Conservation (phyloP, 2,797 vertebrate genomes). For the Myotis daubentonii region DNA sequence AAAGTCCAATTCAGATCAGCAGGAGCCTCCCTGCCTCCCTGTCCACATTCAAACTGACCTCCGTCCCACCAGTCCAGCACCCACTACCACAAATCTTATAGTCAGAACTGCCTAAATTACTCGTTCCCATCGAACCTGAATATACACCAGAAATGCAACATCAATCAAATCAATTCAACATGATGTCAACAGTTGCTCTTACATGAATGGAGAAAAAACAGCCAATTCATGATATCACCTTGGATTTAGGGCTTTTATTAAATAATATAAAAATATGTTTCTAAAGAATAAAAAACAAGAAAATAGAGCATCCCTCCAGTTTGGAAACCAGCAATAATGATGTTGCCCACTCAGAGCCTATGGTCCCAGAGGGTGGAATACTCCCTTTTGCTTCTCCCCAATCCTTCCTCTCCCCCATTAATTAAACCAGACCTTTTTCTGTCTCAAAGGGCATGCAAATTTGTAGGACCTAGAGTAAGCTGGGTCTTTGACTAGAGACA, state of each 20-base stretch:
- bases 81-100: background rate
- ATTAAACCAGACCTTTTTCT: background rate
- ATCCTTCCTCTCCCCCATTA: background rate
- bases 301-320: background rate
- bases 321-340: background rate
- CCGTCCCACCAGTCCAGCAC: background rate
- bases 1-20: background rate
- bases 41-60: background rate
- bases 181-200: background rate
- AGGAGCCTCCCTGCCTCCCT: background rate
- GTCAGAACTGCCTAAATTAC: background rate
- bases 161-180: background rate
- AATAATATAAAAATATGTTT: conserved; percentile 41
- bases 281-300: background rate
- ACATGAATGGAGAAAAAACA: background rate
- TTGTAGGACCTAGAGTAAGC: background rate
- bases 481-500: background rate
- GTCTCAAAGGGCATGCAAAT: background rate
- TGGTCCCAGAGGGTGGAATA: background rate
- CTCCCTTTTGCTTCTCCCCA: background rate
- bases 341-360: background rate
- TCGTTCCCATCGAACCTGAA: background rate
- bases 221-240: background rate
- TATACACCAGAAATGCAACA: background rate
- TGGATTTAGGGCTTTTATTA: background rate